phyloP scores from a whole-genome alignment of 2,888 invertebrate species.

The Crepidodera aurea region DNA sequence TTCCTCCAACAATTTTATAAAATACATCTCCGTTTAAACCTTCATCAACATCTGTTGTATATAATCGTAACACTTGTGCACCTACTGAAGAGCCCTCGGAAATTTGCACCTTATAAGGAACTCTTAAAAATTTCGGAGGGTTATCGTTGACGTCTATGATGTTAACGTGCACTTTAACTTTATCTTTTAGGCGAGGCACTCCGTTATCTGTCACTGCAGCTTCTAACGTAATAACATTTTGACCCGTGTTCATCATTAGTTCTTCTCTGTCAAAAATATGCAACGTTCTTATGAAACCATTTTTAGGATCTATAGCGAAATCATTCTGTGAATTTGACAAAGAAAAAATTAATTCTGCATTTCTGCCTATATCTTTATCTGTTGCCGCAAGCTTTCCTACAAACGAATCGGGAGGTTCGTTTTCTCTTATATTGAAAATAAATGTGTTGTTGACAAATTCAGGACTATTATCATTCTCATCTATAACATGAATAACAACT shows the following conservation, averaged over 20 bases:
- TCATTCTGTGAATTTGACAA: constrained; percentile 78
- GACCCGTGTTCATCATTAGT: constrained; percentile 78
- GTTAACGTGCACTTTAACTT: constrained; percentile 86
- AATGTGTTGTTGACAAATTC: constrained; percentile 91
- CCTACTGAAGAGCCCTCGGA: constrained; percentile 86
- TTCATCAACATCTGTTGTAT: constrained; percentile 87
- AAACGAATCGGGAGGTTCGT: constrained; percentile 87
- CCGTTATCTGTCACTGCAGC: constrained; percentile 90
- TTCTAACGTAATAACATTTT: constrained; percentile 83
- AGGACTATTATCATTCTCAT: constrained; percentile 96
- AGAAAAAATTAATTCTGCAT: constrained; percentile 88
- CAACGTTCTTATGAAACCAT: constrained; percentile 88
- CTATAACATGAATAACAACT: constrained; percentile 90
- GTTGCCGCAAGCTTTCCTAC: constrained; percentile 90
- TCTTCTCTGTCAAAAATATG: constrained; percentile 90
- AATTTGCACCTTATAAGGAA: constrained; percentile 88
- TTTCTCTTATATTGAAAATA: constrained; percentile 88
- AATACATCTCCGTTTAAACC: constrained; percentile 89
- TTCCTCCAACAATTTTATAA: constrained; percentile 83
- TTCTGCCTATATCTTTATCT: constrained; percentile 89
- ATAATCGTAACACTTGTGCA: constrained; percentile 84
- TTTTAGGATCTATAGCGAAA: constrained; percentile 87
- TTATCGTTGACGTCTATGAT: constrained; percentile 93
- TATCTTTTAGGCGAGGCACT: constrained; percentile 76
- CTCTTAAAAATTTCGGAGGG: constrained; percentile 81